A percentile compares a stretch with the other conserved stretches of the same genome.
Evolutionary conservation across 2,113 vertebrate species (phyloP).

Genomic region (Microtus richardsoni): DNA sequence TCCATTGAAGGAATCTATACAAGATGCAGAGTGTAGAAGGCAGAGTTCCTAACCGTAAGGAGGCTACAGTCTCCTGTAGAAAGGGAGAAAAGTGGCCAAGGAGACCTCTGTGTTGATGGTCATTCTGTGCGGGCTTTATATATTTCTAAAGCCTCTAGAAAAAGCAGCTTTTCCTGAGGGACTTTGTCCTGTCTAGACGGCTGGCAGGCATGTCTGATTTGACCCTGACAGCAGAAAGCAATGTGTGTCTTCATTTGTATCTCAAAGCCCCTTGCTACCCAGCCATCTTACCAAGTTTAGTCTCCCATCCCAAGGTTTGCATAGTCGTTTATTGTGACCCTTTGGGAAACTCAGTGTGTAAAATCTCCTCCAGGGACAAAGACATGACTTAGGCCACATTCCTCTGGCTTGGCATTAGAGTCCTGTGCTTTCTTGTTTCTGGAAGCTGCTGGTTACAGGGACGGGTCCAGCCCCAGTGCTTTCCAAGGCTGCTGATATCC

Average conservation of each 20-base stretch:
- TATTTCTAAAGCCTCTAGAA: not conserved
- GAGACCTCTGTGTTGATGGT: too few relatives aligned
- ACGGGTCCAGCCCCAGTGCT: not conserved
- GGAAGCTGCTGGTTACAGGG: not conserved
- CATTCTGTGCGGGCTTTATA: not conserved
- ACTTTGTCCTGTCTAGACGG: too few relatives aligned
- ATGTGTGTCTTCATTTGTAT: not conserved
- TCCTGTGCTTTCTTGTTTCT: not conserved
- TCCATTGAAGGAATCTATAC: not conserved
- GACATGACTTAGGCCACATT: not conserved
- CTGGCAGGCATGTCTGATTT: not conserved
- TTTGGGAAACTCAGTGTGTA: not conserved
- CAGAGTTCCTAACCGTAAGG: not conserved
- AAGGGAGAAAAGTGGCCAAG: too few relatives aligned
- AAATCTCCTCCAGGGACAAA: not conserved
- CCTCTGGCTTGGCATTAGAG: not conserved
- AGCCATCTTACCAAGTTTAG: not conserved
- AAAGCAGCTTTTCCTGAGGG: too few relatives aligned
- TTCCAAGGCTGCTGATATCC: not conserved
- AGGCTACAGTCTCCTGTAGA: not conserved
- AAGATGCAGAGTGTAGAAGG: not conserved
- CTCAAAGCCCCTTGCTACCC: not conserved
- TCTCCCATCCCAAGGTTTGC: not conserved
- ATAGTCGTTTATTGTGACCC: too few relatives aligned
- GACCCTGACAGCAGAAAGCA: not conserved